Base-by-base conservation (phyloP, 2,113 vertebrate species). In the Callocephalon fimbriatum region DNA sequence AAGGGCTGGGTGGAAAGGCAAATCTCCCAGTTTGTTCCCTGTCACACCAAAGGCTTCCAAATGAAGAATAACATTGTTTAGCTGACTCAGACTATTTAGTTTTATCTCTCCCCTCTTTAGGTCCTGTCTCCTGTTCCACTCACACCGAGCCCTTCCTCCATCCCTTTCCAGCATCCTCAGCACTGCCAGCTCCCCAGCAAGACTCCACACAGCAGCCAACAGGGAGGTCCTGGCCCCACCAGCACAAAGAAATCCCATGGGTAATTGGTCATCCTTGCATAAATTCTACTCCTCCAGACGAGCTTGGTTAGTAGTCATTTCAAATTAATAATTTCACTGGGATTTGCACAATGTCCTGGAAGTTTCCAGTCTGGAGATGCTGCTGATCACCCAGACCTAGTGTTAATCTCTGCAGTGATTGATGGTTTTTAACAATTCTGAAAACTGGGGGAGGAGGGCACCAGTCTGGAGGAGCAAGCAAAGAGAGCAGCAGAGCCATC, bases 241-340 rank as follows among this genome's bases (percentile, higher is more conserved):
- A 63, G 37, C 0, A 0, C 25, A n/a, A 44, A 87, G 63, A 66
- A 83, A 63, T 48, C 37, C 45, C 1, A 0, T 15, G 56, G 27
- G 18, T 53, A 66, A 6, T 23, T 18, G 27, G 32, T 26, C 7
- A 9, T 21, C 23, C 63, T 75, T 32, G 6, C 18, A 81, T 19
- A 44, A 84, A 62, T 78, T 32, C 68, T 59, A 23, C n/a, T 83
- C 14, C 32, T 88, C 29, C 35, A 47, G 40, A 19, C 12, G 70
- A 15, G 4, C 12, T 38, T 47, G 23, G 7, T 47, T 25, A 6
- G 21, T 26, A 26, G n/a, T 12, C 5, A 32, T 29, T 37, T 1
- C 0, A 72, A 58, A 29, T 73, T 83, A 79, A 35, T 70, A 45
- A 80, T 71, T 84, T 61, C 42, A 67, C 17, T 70, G 58, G 21